Percentiles rank a stretch among this genome's conserved stretches.
phyloP scores from a whole-genome alignment of 2,888 invertebrate genomes.

The Amblyjoppa proteus region DNA sequence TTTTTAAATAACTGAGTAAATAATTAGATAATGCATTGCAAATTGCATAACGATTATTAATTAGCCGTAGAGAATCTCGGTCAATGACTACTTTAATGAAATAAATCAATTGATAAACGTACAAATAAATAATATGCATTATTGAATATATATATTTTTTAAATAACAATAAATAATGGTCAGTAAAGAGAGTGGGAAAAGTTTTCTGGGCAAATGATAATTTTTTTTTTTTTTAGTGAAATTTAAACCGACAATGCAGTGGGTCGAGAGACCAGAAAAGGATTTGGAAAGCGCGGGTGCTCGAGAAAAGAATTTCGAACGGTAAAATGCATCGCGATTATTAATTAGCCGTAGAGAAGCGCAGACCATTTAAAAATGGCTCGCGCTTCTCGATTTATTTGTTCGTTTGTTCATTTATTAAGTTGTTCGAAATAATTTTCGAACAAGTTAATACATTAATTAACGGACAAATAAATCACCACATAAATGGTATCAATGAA shows the following conservation, averaged over 20 bases:
- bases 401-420: no score
- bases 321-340: conserved; percentile 65
- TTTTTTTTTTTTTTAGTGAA: neutral
- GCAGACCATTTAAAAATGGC: neutral
- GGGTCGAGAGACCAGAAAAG: conserved; percentile 54
- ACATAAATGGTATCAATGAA: no score
- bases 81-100: neutral
- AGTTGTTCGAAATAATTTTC: neutral
- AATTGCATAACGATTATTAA: conserved; percentile 71
- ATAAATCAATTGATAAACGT: neutral
- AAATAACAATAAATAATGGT: no score
- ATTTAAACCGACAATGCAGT: neutral
- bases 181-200: no score
- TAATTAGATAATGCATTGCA: neutral
- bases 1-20: no score
- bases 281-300: conserved; percentile 69
- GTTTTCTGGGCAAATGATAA: no score
- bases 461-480: neutral
- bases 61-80: conserved; percentile 52
- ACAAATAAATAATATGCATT: neutral
- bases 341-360: conserved; percentile 69
- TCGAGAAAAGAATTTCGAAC: conserved; percentile 52
- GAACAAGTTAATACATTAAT: neutral
- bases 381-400: no score
- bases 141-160: no score